phyloP scores from a whole-genome alignment of 2,888 invertebrate genomes.

The Dolomedes plantarius region DNA sequence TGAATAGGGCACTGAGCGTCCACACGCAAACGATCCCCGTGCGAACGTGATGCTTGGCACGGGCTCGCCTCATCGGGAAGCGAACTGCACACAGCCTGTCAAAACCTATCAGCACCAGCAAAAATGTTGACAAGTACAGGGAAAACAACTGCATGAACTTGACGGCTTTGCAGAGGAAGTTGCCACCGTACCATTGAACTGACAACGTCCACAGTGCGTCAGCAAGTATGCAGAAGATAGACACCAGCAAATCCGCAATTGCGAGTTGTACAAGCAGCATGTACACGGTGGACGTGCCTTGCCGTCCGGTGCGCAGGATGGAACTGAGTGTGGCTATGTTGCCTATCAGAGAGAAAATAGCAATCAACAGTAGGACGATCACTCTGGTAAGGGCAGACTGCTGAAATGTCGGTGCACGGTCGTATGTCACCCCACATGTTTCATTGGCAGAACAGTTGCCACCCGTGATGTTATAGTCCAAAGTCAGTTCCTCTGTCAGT shows the following conservation, averaged over 20 bases:
- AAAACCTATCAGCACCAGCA: slow-evolving; percentile 87
- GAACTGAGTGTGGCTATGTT: slow-evolving; percentile 87
- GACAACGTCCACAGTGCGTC: slow-evolving; percentile 87
- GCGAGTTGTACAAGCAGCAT: slow-evolving; percentile 88
- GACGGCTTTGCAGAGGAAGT: slow-evolving; percentile 86
- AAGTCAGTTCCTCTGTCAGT: background rate
- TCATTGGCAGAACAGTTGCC: background rate
- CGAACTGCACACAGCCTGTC: slow-evolving; percentile 87
- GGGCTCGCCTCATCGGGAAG: slow-evolving; percentile 85
- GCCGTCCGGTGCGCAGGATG: slow-evolving; percentile 82
- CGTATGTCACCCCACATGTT: background rate
- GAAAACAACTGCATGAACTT: slow-evolving; percentile 90
- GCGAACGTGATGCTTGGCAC: slow-evolving; percentile 82
- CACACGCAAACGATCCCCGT: slow-evolving; percentile 84
- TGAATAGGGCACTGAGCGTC: slow-evolving; percentile 84
- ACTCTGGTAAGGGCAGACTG: slow-evolving; percentile 82
- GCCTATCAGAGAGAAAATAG: slow-evolving; percentile 84
- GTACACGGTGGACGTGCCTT: slow-evolving; percentile 79
- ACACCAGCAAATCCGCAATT: slow-evolving; percentile 87
- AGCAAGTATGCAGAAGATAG: slow-evolving; percentile 87
- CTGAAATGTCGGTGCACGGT: slow-evolving; percentile 80
- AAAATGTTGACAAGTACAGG: slow-evolving; percentile 87
- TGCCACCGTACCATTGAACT: slow-evolving; percentile 88
- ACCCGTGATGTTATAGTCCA: background rate
- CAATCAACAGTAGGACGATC: slow-evolving; percentile 83